Conservation (phyloP, 2,888 invertebrate genomes). For the Chironomus riparius region DNA sequence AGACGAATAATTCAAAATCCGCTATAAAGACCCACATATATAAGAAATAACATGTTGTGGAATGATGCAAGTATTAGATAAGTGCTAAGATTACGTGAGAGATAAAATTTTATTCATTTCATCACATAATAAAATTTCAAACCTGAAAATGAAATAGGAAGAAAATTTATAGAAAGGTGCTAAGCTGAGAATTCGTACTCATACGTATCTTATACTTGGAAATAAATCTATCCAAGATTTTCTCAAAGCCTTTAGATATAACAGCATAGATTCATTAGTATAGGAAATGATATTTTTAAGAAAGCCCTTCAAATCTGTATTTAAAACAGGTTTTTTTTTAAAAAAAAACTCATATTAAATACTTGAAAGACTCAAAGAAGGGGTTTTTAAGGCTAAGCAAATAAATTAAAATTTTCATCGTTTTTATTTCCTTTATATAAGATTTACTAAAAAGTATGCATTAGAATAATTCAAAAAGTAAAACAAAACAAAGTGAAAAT, state of each 20-base stretch:
- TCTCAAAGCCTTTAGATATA: not conserved
- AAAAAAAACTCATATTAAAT: no score
- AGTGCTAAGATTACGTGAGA: conserved; percentile 10
- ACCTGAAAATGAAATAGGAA: not conserved
- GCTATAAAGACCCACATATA: no score
- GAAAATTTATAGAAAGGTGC: not conserved
- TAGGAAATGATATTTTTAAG: not conserved
- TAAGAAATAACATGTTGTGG: not conserved
- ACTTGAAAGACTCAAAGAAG: no score
- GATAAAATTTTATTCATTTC: conserved; percentile 16
- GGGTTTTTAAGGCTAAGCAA: no score
- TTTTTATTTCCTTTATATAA: no score
- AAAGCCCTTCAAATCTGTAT: not conserved
- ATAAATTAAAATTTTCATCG: no score
- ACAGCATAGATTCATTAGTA: not conserved
- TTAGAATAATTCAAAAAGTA: no score
- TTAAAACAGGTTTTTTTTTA: no score
- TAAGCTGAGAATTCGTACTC: not conserved
- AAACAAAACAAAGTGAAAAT: no score
- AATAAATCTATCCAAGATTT: not conserved
- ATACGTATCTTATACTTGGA: not conserved
- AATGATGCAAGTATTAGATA: conserved; percentile 6
- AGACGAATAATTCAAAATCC: not conserved
- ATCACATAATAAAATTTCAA: conserved; percentile 16
- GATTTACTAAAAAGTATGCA: no score